Percentiles rank a stretch among this genome's conserved stretches.
Conservation (phyloP, 2,888 invertebrate species). For the Timandra comae region DNA sequence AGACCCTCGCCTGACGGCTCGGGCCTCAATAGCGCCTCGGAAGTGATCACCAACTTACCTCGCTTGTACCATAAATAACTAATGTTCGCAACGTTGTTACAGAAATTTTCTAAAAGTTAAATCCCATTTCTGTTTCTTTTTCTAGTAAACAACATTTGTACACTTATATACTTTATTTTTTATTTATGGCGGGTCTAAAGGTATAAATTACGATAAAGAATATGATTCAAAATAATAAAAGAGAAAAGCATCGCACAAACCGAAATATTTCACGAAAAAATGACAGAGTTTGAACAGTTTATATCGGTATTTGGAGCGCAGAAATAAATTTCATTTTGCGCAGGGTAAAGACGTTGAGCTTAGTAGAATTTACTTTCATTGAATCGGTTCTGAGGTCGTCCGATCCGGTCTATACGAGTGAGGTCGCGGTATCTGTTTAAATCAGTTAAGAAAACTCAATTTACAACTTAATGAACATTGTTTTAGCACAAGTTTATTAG, state of each 20-base stretch:
- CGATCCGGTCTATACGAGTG: not conserved
- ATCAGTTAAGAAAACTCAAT: not conserved
- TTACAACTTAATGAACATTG: constrained; percentile 3
- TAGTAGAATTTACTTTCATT: not conserved
- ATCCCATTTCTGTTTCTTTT: too few species aligned
- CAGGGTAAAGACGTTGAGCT: not conserved
- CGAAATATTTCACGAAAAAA: not conserved
- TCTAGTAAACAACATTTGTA: too few species aligned
- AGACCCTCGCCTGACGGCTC: too few species aligned
- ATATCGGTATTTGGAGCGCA: not conserved
- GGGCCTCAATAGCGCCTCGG: too few species aligned
- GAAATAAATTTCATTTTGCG: not conserved
- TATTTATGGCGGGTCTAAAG: not conserved
- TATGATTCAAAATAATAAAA: too few species aligned
- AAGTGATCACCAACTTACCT: too few species aligned
- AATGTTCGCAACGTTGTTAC: too few species aligned
- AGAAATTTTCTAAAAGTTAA: too few species aligned
- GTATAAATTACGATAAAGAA: too few species aligned
- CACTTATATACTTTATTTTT: not conserved
- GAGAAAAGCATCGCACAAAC: too few species aligned
- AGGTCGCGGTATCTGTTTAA: not conserved
- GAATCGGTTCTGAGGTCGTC: not conserved
- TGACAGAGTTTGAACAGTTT: not conserved
- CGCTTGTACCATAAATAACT: too few species aligned
- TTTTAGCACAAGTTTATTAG: too few species aligned